phyloP scores from a whole-genome alignment of 2,797 vertebrate genomes.

The Dallia pectoralis region DNA sequence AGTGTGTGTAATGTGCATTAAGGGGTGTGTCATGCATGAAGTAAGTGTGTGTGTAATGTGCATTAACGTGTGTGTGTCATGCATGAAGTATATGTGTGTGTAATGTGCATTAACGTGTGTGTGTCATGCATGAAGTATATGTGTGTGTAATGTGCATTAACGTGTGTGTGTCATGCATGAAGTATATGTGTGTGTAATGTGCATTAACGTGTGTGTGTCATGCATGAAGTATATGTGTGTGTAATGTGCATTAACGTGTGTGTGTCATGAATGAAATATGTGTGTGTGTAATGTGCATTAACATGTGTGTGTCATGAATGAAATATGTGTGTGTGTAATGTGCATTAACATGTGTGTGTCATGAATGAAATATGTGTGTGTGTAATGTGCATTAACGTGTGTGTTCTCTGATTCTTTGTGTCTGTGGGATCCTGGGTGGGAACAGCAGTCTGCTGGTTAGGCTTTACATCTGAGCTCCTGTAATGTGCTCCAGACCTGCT shows the following conservation, averaged over 20 bases:
- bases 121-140: too few species aligned
- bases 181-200: too few species aligned
- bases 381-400: constrained; percentile 18
- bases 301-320: too few species aligned
- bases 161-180: neutral
- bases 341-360: constrained; percentile 17
- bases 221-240: neutral
- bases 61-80: neutral
- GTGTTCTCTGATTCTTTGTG: constrained; percentile 3
- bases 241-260: neutral
- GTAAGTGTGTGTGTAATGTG: neutral
- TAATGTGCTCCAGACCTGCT: constrained; percentile 59
- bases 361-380: constrained; percentile 8
- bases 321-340: constrained; percentile 14
- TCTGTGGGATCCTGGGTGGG: constrained; percentile 43
- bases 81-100: neutral
- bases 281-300: neutral
- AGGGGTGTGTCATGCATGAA: too few species aligned
- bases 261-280: too few species aligned
- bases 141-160: constrained; percentile 24
- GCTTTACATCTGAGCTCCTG: constrained; percentile 47
- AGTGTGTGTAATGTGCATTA: neutral
- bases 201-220: neutral
- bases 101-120: neutral
- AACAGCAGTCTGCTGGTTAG: constrained; percentile 37